A percentile compares a stretch with the other conserved stretches of the same genome.
Evolutionary conservation across 1,140 invertebrate genomes (phyloP).

Genomic region (Daktulosphaira vitifoliae): DNA sequence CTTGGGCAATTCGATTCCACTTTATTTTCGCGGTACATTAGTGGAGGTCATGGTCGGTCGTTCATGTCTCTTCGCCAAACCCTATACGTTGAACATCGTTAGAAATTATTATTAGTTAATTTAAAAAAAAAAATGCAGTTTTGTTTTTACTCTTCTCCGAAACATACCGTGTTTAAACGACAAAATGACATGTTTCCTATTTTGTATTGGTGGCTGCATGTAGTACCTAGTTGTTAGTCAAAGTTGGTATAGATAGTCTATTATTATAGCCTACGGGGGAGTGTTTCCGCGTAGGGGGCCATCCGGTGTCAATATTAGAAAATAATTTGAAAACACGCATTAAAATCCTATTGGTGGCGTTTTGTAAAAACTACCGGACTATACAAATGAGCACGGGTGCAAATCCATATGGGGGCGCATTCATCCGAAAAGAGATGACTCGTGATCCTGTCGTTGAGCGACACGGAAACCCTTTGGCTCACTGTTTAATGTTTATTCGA

Average conservation of each 20-base stretch:
- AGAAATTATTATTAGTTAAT: neutral
- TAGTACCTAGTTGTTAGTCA: no score
- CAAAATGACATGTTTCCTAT: no score
- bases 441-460: no score
- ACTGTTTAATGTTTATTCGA: no score
- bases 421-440: no score
- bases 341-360: slow-evolving; percentile 20
- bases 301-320: slow-evolving; percentile 5
- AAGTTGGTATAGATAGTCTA: no score
- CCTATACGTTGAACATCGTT: neutral
- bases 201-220: no score
- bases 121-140: neutral
- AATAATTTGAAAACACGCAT: slow-evolving; percentile 21
- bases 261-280: no score
- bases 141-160: no score
- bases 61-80: neutral
- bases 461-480: no score
- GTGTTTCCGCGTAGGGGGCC: neutral
- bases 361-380: slow-evolving; percentile 1
- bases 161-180: no score
- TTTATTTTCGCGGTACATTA: neutral
- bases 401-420: slow-evolving; percentile 15
- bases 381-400: neutral
- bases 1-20: no score
- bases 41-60: slow-evolving; percentile 1